phyloP scores from a whole-genome alignment of 2,888 invertebrate genomes.

The Sesia apiformis region DNA sequence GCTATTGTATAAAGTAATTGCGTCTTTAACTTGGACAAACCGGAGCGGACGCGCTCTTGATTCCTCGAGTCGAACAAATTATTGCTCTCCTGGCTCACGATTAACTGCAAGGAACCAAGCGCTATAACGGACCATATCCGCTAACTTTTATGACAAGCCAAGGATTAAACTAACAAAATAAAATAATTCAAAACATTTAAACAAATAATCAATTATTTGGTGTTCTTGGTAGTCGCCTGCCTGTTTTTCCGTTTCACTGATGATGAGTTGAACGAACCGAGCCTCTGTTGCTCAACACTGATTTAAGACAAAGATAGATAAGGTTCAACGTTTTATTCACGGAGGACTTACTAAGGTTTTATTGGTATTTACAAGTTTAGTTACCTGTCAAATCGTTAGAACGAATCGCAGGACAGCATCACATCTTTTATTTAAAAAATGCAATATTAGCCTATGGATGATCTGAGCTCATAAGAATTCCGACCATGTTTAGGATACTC shows the following conservation, averaged over 20 bases:
- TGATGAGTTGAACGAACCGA: conserved; percentile 34
- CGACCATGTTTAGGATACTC: too few species aligned
- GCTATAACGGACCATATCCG: conserved; percentile 8
- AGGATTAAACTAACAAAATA: neutral
- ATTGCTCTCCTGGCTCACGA: conserved; percentile 16
- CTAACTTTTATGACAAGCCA: conserved; percentile 7
- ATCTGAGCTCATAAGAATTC: too few species aligned
- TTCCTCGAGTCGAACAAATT: conserved; percentile 19
- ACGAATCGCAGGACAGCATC: too few species aligned
- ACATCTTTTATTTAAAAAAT: too few species aligned
- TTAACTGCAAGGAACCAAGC: conserved; percentile 5
- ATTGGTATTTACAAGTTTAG: too few species aligned
- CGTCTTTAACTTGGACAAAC: conserved; percentile 24
- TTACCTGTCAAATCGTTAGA: too few species aligned
- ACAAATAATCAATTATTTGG: conserved; percentile 10
- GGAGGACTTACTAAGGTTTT: too few species aligned
- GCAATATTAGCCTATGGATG: too few species aligned
- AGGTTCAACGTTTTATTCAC: too few species aligned
- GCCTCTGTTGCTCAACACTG: conserved; percentile 20
- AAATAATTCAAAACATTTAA: neutral
- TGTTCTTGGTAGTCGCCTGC: neutral
- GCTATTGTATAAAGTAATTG: conserved; percentile 21
- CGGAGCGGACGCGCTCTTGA: conserved; percentile 21
- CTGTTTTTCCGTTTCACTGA: conserved; percentile 15
- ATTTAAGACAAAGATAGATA: neutral